These are phyloP conservation scores for Bovichtus diacanthus DNA, from an alignment of 2,797 vertebrate genomes.

Conservation along the genomic window DNA sequence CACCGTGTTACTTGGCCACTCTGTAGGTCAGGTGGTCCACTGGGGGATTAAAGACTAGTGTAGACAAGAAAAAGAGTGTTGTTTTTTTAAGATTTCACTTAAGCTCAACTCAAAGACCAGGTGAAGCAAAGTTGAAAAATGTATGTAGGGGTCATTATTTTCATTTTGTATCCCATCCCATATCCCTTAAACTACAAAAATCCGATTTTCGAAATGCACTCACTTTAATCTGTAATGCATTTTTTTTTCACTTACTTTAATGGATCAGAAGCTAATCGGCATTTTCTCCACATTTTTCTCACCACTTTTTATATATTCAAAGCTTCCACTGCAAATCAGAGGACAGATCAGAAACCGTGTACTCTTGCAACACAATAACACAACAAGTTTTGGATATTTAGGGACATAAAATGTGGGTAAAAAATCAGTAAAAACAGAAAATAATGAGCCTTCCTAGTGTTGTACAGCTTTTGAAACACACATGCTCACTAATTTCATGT, in stretches of 20 bases:
- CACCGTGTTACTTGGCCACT: slow-evolving; percentile 6
- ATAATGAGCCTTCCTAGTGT: background rate
- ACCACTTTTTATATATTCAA: background rate
- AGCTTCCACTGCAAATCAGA: background rate
- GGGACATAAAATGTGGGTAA: background rate
- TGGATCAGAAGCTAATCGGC: background rate
- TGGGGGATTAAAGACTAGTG: background rate
- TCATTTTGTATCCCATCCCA: no score
- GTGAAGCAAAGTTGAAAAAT: no score
- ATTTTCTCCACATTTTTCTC: background rate
- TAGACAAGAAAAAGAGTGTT: background rate
- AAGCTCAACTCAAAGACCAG: background rate
- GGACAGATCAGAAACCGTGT: background rate
- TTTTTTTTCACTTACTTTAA: slow-evolving; percentile 6
- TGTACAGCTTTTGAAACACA: background rate
- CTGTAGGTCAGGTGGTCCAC: slow-evolving; percentile 24
- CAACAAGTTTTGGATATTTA: background rate
- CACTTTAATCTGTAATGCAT: background rate
- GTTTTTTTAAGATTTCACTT: background rate
- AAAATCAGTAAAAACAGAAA: background rate
- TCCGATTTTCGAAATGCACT: no score
- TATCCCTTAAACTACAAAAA: no score
- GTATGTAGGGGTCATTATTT: no score
- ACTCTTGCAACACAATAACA: background rate
- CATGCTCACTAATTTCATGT: background rate